Evolutionary conservation across 2,113 vertebrate species (phyloP).

Genomic region (Tichodroma muraria): DNA sequence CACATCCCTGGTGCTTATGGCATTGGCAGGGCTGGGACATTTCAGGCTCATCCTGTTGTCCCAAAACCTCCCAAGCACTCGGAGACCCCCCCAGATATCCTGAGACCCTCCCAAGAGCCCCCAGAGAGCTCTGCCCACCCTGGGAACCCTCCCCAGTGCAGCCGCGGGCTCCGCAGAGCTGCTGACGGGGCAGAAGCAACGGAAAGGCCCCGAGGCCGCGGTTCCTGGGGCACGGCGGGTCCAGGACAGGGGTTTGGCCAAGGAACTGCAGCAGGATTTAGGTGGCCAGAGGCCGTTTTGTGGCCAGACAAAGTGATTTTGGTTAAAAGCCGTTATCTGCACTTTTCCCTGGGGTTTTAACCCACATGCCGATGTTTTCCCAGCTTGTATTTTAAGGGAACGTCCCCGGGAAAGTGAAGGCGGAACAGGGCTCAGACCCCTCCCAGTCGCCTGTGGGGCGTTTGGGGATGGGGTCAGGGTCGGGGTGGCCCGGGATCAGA

Average conservation of each 20-base stretch:
- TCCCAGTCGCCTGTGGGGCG: rapidly evolving
- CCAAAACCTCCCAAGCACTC: not conserved
- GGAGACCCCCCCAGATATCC: not conserved
- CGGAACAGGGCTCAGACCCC: rapidly evolving
- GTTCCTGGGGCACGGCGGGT: not conserved
- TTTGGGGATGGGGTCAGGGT: not conserved
- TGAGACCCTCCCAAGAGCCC: not conserved
- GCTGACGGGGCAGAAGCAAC: slow-evolving; percentile 14
- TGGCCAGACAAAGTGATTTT: slow-evolving; percentile 1
- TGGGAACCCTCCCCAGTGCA: rapidly evolving
- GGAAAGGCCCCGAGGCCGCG: not conserved
- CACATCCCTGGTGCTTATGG: rapidly evolving
- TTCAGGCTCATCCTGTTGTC: not conserved
- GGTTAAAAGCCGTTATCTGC: not conserved
- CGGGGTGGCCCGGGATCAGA: not conserved
- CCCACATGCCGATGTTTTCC: not conserved
- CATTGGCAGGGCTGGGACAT: not conserved
- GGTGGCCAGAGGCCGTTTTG: not conserved
- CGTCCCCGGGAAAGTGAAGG: not conserved
- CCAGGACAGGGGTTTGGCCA: not conserved
- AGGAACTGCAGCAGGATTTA: not conserved
- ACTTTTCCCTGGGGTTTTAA: not conserved
- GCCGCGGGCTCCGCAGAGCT: not conserved
- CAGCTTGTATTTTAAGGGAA: not conserved
- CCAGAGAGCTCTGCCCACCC: not conserved